Evolutionary conservation across 2,113 vertebrate species (phyloP), one percentile per base, ranked within the genome.

Genomic region (Bettongia penicillata): DNA sequence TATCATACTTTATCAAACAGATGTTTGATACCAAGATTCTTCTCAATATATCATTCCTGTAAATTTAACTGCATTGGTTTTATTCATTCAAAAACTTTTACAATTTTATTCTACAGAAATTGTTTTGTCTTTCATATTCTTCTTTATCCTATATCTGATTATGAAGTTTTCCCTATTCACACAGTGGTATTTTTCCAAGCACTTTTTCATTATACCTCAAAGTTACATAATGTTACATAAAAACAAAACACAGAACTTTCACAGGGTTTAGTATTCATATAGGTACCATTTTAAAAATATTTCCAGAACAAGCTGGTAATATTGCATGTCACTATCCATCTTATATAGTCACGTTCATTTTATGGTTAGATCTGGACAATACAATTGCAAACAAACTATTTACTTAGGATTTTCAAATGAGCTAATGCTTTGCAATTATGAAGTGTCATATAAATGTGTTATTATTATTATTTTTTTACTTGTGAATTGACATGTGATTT

Each of bases 111-210:
- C n/a, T 23, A 43, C 2, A 43, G n/a, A 84, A 43, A 43, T 43
- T 43, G 28, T 43, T 43, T 84, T 84, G n/a, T 84, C 68, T 84
- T 84, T 84, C 8, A 22, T 43, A 22, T 23, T 84, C 68, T 43
- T 84, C 37, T 84, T 43, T 84, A 22, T 43, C 16, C n/a, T 19
- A 43, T 43, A 23, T 84, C 16, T 84, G 68, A 43, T 84, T 7
- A 84, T 84, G 37, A 84, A 84, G 16, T 84, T 8, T 84, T 84
- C 68, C 68, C 16, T 43, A 22, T 84, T 84, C 68, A 43, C 68
- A 90, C 16, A 3, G 28, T 93, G 51, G 77, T n/a, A 19, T n/a
- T 93, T 68, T 51, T 91, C 49, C 91, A 93, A 95, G 53, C 53
- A 77, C 10, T 93, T 91, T 57, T 26, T 93, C 51, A 91, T 47